These are phyloP conservation scores for Thermophis baileyi DNA, from an alignment of 2,113 vertebrate species.

Conservation along the genomic window DNA sequence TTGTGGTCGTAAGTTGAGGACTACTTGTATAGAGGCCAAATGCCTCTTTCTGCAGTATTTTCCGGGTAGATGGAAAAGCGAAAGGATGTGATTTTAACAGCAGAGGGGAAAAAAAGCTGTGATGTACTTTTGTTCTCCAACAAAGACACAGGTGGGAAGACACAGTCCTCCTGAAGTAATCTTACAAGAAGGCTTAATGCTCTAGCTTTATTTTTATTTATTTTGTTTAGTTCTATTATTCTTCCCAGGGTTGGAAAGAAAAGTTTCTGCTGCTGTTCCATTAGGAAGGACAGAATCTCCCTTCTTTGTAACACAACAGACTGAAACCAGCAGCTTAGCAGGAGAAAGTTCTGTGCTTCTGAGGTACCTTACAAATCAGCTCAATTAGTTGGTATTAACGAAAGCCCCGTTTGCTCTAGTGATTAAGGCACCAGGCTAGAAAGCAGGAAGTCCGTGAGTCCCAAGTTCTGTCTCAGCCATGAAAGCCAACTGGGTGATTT, in stretches of 20 bases:
- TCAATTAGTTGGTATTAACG: not conserved
- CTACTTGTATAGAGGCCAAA: not conserved
- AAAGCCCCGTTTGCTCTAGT: not conserved
- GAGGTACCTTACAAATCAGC: not conserved
- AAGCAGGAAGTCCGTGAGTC: not conserved
- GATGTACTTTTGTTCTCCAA: not conserved
- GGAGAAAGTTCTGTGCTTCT: not conserved
- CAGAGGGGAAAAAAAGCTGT: not conserved
- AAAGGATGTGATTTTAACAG: not conserved
- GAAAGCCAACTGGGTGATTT: not conserved
- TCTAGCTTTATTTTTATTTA: not conserved
- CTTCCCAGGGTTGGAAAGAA: not conserved
- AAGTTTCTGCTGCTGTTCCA: not conserved
- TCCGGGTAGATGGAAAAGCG: not conserved
- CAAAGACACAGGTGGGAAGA: not conserved
- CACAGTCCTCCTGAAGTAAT: not conserved
- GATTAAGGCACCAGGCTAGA: not conserved
- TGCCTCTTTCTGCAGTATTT: not conserved
- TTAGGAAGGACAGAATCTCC: not conserved
- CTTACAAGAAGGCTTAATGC: not conserved
- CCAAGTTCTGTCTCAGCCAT: not conserved
- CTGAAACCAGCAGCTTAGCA: not conserved
- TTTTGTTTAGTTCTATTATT: not conserved
- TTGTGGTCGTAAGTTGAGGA: not conserved
- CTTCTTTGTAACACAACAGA: not conserved